Evolutionary conservation across 2,888 invertebrate genomes (phyloP).

Genomic region (Gasteruption jaculator): DNA sequence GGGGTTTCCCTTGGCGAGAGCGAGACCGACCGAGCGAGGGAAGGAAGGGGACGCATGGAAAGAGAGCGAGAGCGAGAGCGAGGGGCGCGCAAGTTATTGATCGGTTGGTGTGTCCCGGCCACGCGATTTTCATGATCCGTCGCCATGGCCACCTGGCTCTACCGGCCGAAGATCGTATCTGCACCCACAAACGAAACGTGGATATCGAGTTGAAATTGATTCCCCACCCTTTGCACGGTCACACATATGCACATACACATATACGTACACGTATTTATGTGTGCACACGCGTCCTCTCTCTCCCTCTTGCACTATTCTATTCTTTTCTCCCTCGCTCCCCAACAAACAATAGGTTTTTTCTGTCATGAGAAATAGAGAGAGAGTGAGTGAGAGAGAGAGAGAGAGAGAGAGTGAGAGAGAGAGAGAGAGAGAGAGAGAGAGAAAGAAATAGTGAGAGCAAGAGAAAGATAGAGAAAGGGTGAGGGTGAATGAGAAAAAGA

Average conservation of each 20-base stretch:
- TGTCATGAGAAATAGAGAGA: too few species aligned
- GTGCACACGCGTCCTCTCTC: constrained; percentile 5
- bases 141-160: constrained; percentile 51
- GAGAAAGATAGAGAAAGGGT: too few species aligned
- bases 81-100: constrained; percentile 35
- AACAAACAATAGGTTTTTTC: too few species aligned
- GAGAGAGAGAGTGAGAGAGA: too few species aligned
- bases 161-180: constrained; percentile 47
- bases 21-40: neutral
- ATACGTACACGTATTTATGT: neutral
- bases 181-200: too few species aligned
- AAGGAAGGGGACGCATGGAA: constrained; percentile 10
- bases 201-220: too few species aligned
- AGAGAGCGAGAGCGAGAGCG: constrained; percentile 27
- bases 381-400: too few species aligned
- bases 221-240: neutral
- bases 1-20: neutral
- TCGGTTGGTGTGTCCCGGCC: constrained; percentile 49
- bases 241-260: neutral
- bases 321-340: constrained; percentile 1
- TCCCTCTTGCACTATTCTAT: constrained; percentile 12
- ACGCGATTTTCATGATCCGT: constrained; percentile 51
- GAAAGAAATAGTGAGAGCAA: too few species aligned
- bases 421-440: too few species aligned
- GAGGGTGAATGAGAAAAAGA: too few species aligned